Base-by-base conservation (phyloP, 2,888 invertebrate genomes). In the Stenodera caucasica region DNA sequence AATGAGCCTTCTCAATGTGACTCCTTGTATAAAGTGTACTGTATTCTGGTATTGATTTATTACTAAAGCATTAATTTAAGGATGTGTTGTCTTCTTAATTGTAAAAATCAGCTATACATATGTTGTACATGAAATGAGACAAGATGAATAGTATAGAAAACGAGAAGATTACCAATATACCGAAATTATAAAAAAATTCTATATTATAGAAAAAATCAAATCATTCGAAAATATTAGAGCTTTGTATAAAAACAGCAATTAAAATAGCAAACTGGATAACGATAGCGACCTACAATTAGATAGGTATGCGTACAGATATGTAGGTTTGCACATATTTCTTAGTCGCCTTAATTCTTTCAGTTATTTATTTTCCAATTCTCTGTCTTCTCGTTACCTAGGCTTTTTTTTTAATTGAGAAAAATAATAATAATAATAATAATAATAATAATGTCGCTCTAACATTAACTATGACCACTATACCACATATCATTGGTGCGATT, bases 271-370 rank as follows among this genome's bases (percentile, higher is more conserved):
- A 33, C 33, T 21, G 53, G 33, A 35, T 35, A 53, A 53, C 53
- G 53, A 53, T 53, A 53, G 33, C 53, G 30, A 53, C 33, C 53
- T 12, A 53, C 53, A 53, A 53, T 53, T 53, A 53, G 53, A 53
- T 35, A 53, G 33, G 53, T 53, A 53, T 53, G 53, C 53, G 53
- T 30, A 32, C 18, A 53, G 33, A 53, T 53, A 53, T 53, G 33
- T 53, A 32, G 53, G 35, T 30, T 30, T 35, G 53, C 23, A 45
- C 45, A 45, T 45, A 45, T 45, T 45, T 45, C 45, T 45, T 23
- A 23, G 23, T 23, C 23, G 45, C n/a, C 45, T 45, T 21, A 21
- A 45, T 40, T 18, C 11, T 18, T 18, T 40, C 14, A 26, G 2
- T 26, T 26, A 26, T 26, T 5, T 5, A 26, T 26, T 26, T 26